Conservation (phyloP, 2,797 vertebrate species). For the Poecile montanus region DNA sequence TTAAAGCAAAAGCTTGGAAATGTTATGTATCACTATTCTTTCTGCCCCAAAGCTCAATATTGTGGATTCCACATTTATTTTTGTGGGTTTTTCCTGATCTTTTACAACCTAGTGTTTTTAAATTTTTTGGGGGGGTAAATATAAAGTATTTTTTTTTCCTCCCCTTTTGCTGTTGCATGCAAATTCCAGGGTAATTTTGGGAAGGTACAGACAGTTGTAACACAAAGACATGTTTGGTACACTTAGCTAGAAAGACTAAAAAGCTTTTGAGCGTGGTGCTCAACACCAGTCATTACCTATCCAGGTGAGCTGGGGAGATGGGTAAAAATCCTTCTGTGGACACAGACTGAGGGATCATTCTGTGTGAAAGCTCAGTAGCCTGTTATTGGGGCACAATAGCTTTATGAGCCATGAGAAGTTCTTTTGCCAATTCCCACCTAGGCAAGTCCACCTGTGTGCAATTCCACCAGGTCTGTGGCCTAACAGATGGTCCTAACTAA, state of each 20-base stretch:
- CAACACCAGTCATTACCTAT: not conserved
- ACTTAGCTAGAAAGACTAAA: not conserved
- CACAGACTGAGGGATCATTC: not conserved
- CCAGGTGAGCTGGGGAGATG: not conserved
- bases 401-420: conserved; percentile 21
- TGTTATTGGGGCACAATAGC: not conserved
- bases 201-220: not conserved
- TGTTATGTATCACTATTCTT: not conserved
- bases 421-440: conserved; percentile 45
- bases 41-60: not conserved
- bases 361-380: not conserved
- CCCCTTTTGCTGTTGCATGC: not conserved
- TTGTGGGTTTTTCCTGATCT: not conserved
- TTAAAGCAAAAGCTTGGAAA: not conserved
- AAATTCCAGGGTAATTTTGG: not conserved
- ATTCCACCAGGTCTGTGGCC: conserved; percentile 79
- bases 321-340: not conserved
- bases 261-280: not conserved
- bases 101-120: not conserved
- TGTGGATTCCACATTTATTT: not conserved
- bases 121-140: accelerated
- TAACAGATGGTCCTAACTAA: conserved; percentile 88
- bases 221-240: not conserved
- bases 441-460: conserved; percentile 71
- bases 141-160: not conserved